Percentiles rank a stretch among this genome's conserved stretches.
Conservation (phyloP, 2,113 vertebrate species). For the Tringa solitaria region DNA sequence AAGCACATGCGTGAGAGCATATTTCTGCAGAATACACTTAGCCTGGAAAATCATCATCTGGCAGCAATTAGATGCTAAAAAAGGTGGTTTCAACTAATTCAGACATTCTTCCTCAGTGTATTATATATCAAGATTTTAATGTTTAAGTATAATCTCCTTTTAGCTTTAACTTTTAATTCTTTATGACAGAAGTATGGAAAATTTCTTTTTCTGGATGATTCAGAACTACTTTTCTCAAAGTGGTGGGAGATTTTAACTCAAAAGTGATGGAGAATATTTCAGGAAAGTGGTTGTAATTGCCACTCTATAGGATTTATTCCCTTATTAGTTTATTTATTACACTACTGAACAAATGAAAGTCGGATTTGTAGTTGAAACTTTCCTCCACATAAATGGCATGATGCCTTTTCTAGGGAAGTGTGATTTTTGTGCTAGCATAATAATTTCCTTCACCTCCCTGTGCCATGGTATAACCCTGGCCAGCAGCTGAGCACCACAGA, state of each 20-base stretch:
- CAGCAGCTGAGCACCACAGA: background rate
- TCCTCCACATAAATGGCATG: background rate
- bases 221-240: background rate
- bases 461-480: background rate
- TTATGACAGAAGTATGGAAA: background rate
- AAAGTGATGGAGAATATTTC: background rate
- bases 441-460: background rate
- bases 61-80: background rate
- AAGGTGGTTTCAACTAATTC: background rate
- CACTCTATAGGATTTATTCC: background rate
- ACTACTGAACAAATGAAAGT: background rate
- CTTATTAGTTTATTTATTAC: background rate
- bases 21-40: background rate
- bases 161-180: background rate
- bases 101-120: background rate
- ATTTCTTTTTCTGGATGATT: background rate
- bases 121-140: background rate
- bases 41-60: background rate
- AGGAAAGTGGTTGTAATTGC: background rate
- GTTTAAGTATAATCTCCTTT: background rate
- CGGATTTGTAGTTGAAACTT: background rate
- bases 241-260: no score
- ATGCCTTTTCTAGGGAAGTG: background rate
- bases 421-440: background rate
- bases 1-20: background rate